These are phyloP conservation scores for Apoda limacodes DNA, from an alignment of 2,888 invertebrate species.

Conservation along the genomic window DNA sequence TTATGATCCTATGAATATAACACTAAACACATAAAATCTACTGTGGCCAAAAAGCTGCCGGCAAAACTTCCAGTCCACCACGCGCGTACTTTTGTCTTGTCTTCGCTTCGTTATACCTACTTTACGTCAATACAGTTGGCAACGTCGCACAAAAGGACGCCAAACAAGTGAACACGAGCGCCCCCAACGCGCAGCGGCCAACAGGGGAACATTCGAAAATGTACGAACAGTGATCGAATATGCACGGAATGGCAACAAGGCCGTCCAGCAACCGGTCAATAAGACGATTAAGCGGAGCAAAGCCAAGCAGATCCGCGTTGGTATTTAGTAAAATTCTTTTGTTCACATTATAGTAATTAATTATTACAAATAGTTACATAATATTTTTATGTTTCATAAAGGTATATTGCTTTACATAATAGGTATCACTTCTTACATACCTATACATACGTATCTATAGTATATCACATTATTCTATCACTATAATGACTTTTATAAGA, in stretches of 20 bases:
- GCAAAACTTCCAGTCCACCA: conserved; percentile 59
- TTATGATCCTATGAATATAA: conserved; percentile 22
- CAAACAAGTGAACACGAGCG: conserved; percentile 65
- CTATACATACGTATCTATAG: no score
- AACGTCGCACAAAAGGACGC: conserved; percentile 68
- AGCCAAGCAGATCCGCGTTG: conserved; percentile 39
- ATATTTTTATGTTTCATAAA: background rate
- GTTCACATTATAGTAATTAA: conserved; percentile 23
- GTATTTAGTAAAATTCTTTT: conserved; percentile 43
- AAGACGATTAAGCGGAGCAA: conserved; percentile 66
- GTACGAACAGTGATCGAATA: conserved; percentile 50
- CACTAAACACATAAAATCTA: conserved; percentile 32
- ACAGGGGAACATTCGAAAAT: conserved; percentile 43
- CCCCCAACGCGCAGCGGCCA: conserved; percentile 68
- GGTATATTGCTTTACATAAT: no score
- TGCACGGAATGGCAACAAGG: conserved; percentile 63
- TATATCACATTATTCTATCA: no score
- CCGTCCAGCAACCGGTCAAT: conserved; percentile 67
- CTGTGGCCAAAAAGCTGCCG: conserved; percentile 55
- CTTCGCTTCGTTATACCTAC: conserved; percentile 51
- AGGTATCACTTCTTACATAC: no score
- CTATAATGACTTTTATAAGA: no score
- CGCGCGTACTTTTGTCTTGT: conserved; percentile 69
- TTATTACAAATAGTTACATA: conserved; percentile 6
- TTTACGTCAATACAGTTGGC: conserved; percentile 68